Percentiles rank a stretch among this genome's conserved stretches.
Evolutionary conservation across 2,113 vertebrate species (phyloP).

Genomic region (Emydura subglobosa): DNA sequence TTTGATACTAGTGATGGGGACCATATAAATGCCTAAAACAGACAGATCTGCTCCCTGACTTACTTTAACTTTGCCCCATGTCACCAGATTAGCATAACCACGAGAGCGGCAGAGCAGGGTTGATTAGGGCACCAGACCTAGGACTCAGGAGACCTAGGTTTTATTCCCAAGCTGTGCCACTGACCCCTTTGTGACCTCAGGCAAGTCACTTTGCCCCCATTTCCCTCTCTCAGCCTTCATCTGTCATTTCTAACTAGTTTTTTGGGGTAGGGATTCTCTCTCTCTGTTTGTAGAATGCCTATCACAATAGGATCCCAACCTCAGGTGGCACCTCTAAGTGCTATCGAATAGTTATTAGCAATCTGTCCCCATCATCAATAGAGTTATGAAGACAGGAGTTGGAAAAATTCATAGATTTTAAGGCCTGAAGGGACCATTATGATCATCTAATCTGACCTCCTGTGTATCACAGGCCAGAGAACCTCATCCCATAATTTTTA

Average conservation of each 20-base stretch:
- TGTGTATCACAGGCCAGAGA: background rate
- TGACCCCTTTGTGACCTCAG: background rate
- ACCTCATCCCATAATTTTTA: background rate
- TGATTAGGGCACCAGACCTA: too few species aligned
- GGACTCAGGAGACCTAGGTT: too few species aligned
- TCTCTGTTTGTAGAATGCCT: background rate
- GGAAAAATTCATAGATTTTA: background rate
- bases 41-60: background rate
- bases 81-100: background rate
- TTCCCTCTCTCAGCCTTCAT: background rate
- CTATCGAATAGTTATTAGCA: background rate
- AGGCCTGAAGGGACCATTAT: background rate
- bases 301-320: background rate
- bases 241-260: background rate
- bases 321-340: background rate
- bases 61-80: background rate
- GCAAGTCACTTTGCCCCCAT: background rate
- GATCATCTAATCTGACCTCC: background rate
- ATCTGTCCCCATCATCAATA: background rate
- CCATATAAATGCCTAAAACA: background rate
- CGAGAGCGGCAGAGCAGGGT: too few species aligned
- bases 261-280: background rate
- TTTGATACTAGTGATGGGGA: background rate
- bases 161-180: too few species aligned
- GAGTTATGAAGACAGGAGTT: background rate